Percentiles rank a stretch among this genome's conserved stretches.
Evolutionary conservation across 2,888 invertebrate species (phyloP).

Genomic region (Cancer borealis): DNA sequence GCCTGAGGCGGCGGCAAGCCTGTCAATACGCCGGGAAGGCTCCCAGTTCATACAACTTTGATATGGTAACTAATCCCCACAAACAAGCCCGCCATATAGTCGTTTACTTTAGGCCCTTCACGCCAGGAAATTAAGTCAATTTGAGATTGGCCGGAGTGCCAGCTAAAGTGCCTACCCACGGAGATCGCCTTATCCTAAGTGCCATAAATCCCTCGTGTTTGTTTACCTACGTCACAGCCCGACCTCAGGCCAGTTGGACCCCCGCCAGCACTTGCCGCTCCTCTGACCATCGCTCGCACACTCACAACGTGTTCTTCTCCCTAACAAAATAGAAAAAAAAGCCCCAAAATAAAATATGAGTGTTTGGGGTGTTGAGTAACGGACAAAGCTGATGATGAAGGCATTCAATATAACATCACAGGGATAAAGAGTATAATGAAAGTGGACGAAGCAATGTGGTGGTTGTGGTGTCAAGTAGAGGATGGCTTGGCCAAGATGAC

Average conservation of each 20-base stretch:
- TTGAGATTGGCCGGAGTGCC: conserved; percentile 62
- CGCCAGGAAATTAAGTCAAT: conserved; percentile 68
- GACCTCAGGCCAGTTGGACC: conserved; percentile 54
- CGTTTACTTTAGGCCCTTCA: conserved; percentile 49
- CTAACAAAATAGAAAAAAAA: neutral
- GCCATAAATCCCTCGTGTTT: conserved; percentile 72
- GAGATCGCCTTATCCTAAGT: conserved; percentile 70
- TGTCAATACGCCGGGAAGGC: neutral
- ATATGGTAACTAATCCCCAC: conserved; percentile 6
- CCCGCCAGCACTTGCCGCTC: conserved; percentile 38
- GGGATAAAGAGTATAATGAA: neutral
- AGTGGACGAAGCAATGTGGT: conserved; percentile 38
- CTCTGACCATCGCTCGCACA: conserved; percentile 14
- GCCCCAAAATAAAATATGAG: neutral
- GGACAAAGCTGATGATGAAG: neutral
- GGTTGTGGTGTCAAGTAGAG: neutral
- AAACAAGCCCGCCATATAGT: conserved; percentile 41
- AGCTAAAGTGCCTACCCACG: conserved; percentile 65
- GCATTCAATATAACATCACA: neutral
- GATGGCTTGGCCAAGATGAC: conserved; percentile 48
- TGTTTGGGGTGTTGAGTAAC: neutral
- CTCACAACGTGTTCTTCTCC: conserved; percentile 24
- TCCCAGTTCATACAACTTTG: neutral
- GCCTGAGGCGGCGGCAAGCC: neutral
- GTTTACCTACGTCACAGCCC: conserved; percentile 70